A percentile compares a stretch with the other conserved stretches of the same genome.
These are phyloP conservation scores for Centroberyx gerrardi DNA, from an alignment of 2,797 vertebrate species.

Conservation along the genomic window DNA sequence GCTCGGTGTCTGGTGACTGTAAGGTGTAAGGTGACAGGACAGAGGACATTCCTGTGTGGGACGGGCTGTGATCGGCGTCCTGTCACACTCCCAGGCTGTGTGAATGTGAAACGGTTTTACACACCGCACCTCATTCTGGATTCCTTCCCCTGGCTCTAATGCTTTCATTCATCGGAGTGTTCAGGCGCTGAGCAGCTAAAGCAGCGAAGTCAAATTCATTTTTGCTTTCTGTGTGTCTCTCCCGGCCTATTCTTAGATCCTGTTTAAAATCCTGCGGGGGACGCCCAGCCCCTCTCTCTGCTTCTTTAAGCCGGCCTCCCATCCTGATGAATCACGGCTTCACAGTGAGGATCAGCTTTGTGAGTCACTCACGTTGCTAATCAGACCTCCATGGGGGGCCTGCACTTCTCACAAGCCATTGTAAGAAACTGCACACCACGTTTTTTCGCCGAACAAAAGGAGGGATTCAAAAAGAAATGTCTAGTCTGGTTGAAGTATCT, in stretches of 20 bases:
- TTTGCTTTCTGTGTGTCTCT: constrained; percentile 32
- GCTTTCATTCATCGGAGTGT: constrained; percentile 40
- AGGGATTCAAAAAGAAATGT: constrained; percentile 37
- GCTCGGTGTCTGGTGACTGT: too few species aligned
- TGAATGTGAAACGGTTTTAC: background rate
- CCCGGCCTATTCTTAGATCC: constrained; percentile 17
- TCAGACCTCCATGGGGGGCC: constrained; percentile 38
- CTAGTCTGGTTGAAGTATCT: constrained; percentile 35
- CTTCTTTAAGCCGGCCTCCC: constrained; percentile 17
- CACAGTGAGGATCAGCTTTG: constrained; percentile 64
- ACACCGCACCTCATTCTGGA: constrained; percentile 26
- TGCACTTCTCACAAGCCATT: constrained; percentile 12
- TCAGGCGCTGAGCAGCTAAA: constrained; percentile 38
- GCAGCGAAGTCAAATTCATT: constrained; percentile 35
- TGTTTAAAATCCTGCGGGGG: constrained; percentile 46
- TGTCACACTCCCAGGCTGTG: constrained; percentile 16
- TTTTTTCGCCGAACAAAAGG: constrained; percentile 46
- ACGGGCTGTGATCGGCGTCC: too few species aligned
- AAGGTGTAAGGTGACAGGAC: background rate
- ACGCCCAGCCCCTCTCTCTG: constrained; percentile 1
- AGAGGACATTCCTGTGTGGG: too few species aligned
- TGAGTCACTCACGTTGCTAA: constrained; percentile 44
- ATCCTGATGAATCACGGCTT: constrained; percentile 68
- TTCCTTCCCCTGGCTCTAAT: constrained; percentile 32
- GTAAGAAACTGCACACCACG: constrained; percentile 33